Evolutionary conservation across 2,888 invertebrate genomes (phyloP).

Genomic region (Tuta absoluta): DNA sequence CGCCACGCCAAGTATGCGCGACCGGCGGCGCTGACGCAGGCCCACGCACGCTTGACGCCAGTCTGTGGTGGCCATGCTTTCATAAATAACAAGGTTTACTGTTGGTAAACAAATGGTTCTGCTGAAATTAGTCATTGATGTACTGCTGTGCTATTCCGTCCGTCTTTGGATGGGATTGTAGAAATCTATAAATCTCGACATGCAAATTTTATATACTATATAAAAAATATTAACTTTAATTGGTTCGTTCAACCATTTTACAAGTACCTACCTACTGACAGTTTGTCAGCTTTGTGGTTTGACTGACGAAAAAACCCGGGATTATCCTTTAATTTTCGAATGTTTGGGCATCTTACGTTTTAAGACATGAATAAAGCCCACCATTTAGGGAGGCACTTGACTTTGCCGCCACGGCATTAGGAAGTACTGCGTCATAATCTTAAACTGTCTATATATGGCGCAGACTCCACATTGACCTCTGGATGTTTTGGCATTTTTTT

Average conservation of each 20-base stretch:
- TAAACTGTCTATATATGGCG: background rate
- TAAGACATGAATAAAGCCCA: constrained; percentile 40
- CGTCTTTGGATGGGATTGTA: background rate
- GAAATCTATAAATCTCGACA: background rate
- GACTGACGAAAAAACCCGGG: background rate
- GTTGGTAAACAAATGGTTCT: constrained; percentile 8
- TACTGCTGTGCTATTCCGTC: background rate
- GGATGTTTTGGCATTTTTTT: constrained; percentile 5
- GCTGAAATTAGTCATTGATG: constrained; percentile 3
- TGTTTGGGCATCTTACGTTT: background rate
- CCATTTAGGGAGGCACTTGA: constrained; percentile 69
- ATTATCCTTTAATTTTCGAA: background rate
- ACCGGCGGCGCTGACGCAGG: constrained; percentile 54
- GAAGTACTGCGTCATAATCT: constrained; percentile 27
- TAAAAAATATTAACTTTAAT: no score
- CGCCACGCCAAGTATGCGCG: constrained; percentile 70
- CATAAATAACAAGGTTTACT: constrained; percentile 3
- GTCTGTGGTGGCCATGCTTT: constrained; percentile 7
- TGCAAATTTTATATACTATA: no score
- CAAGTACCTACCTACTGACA: background rate
- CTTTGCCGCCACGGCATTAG: constrained; percentile 50
- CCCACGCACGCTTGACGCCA: constrained; percentile 47
- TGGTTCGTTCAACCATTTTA: background rate
- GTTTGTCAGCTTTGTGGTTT: background rate
- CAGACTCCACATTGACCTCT: constrained; percentile 2